These are phyloP conservation scores for Mus pahari DNA, from an alignment of 2,113 vertebrate genomes.

Conservation along the genomic window DNA sequence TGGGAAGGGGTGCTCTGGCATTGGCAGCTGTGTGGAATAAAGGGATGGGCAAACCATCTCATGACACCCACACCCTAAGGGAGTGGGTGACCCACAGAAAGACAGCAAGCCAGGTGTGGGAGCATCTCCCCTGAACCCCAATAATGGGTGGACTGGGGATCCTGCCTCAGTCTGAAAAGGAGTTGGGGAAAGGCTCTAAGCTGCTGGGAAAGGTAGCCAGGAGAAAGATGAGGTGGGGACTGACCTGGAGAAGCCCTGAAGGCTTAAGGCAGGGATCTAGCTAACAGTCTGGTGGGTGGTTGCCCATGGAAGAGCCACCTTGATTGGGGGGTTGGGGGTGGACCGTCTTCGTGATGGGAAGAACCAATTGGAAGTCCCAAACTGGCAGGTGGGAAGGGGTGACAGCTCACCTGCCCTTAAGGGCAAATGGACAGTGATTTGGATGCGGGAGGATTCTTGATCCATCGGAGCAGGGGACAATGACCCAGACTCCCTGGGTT, in stretches of 20 bases:
- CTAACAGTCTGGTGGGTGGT: constrained; percentile 55
- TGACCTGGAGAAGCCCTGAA: constrained; percentile 20
- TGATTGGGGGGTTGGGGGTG: background rate
- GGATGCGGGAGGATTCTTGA: constrained; percentile 58
- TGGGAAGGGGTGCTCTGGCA: background rate
- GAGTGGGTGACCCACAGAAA: background rate
- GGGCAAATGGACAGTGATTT: constrained; percentile 54
- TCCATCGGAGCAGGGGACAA: constrained; percentile 41
- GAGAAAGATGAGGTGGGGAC: background rate
- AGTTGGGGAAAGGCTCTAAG: background rate
- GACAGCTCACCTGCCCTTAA: background rate
- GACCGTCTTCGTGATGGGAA: background rate
- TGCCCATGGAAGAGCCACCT: constrained; percentile 54
- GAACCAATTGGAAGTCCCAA: background rate
- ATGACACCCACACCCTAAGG: background rate
- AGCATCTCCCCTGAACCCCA: constrained; percentile 16
- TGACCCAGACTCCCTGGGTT: constrained; percentile 44
- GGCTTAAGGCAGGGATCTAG: constrained; percentile 29
- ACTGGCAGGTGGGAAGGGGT: background rate
- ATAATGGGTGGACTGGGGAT: background rate
- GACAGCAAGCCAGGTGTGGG: constrained; percentile 35
- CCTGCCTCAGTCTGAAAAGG: background rate
- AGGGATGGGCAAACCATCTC: background rate
- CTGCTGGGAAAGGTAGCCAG: background rate
- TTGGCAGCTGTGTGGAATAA: constrained; percentile 1